Base-by-base conservation (phyloP, 2,888 invertebrate species). In the Xiphydria camelus region DNA sequence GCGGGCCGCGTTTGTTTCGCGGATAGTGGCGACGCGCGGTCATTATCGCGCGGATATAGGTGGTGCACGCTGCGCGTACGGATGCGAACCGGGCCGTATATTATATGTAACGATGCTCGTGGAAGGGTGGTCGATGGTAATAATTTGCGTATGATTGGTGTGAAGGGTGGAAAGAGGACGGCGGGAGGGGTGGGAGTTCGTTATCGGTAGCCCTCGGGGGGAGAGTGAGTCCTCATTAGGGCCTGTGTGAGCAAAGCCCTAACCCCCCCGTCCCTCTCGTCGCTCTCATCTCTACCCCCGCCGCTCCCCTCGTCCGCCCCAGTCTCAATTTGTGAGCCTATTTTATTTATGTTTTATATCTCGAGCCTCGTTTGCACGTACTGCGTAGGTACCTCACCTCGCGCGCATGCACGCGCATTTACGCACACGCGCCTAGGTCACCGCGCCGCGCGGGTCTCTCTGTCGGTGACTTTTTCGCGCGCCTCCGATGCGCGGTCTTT, bases 191-290 rank as follows among this genome's bases (percentile, higher is more conserved):
- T 52, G 40, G 55, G 55, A 57, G 57, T 64, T 66, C 63, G 64
- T 64, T 66, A 66, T 66, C 64, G 62, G 61, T 57, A 62, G 55
- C 62, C 63, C 62, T 61, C 59, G 48, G 61, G 62, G 59, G 60
- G 55, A 55, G 63, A 62, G 55, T 55, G 61, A 64, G 62, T 61
- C 62, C 66, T 66, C 64, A 64, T 64, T 66, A 66, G 61, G 61
- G 56, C 56, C 59, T 63, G 59, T 59, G 60, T 61, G 62, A 61
- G 62, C 62, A 58, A 60, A 49, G 41, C 46, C 41, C 42, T 43
- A 49, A 37, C 51, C 38, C 42, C 41, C 49, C 32, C 15, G 29
- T 21, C 15, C 20, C 29, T 20, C 29, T 9, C 26, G 20, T 4
- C 17, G 14, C 35, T 41, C 38, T 44, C 37, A 9, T 38, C 47